These are phyloP conservation scores for Gallinago media DNA, from an alignment of 2,113 vertebrate species.

Conservation along the genomic window DNA sequence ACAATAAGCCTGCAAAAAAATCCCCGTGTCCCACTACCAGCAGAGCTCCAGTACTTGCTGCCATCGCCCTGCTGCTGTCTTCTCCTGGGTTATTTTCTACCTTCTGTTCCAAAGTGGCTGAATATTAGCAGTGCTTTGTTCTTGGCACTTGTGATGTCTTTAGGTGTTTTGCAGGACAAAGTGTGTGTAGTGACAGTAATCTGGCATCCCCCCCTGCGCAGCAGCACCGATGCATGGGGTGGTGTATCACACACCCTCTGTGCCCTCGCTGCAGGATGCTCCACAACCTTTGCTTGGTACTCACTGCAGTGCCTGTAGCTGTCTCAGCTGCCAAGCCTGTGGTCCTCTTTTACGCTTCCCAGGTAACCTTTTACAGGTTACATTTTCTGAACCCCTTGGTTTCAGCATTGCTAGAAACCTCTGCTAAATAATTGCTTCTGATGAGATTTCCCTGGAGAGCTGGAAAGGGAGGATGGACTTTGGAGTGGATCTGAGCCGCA, in stretches of 20 bases:
- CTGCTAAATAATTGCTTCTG: not conserved
- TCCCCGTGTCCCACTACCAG: not conserved
- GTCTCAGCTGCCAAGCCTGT: not conserved
- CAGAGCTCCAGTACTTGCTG: not conserved
- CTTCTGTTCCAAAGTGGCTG: not conserved
- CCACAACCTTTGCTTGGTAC: not conserved
- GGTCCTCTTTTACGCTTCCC: not conserved
- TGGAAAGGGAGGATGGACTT: not conserved
- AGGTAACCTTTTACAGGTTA: not conserved
- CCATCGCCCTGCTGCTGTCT: not conserved
- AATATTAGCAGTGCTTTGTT: not conserved
- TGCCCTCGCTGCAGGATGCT: not conserved
- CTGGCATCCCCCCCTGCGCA: not conserved
- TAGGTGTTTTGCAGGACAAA: not conserved
- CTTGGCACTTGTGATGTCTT: not conserved
- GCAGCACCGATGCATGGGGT: fast-evolving
- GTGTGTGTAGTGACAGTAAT: not conserved
- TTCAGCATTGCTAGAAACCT: not conserved
- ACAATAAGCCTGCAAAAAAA: not conserved
- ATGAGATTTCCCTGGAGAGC: not conserved
- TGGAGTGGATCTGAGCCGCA: not conserved
- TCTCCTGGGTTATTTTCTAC: not conserved
- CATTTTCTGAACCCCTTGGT: not conserved
- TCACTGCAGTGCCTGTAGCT: not conserved
- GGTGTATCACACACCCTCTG: not conserved